Conservation (phyloP, 2,113 vertebrate genomes). For the Passer domesticus region DNA sequence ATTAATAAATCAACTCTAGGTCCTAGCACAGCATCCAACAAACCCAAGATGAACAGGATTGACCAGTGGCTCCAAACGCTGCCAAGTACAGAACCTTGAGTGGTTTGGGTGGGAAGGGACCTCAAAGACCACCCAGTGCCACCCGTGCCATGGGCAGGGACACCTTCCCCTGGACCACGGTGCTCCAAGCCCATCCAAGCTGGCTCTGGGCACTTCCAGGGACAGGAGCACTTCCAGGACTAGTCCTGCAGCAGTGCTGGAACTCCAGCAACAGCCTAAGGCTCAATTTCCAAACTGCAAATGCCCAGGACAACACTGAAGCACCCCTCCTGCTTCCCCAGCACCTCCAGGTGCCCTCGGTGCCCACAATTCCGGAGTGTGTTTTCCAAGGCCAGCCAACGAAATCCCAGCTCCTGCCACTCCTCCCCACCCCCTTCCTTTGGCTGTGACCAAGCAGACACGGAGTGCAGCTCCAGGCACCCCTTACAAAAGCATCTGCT, state of each 20-base stretch:
- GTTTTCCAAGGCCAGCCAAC: neutral
- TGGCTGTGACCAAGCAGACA: neutral
- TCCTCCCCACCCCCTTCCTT: too few species aligned
- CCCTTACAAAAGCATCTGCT: neutral
- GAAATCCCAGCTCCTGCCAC: neutral
- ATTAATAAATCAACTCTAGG: neutral
- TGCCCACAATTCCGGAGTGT: accelerated
- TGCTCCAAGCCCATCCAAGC: neutral
- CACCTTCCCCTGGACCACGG: accelerated
- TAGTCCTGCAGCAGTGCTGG: neutral
- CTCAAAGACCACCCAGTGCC: neutral
- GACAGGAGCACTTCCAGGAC: neutral
- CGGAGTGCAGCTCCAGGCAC: accelerated
- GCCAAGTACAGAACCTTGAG: neutral
- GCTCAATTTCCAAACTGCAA: neutral
- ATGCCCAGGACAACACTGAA: neutral
- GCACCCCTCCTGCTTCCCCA: neutral
- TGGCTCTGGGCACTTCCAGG: neutral
- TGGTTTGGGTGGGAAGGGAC: neutral
- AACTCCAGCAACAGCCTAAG: neutral
- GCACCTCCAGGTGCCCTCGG: neutral
- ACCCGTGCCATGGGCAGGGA: neutral
- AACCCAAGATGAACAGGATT: neutral
- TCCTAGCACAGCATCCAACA: neutral
- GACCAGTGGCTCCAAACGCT: neutral